Percentiles rank a stretch among this genome's conserved stretches.
Evolutionary conservation across 2,797 vertebrate genomes (phyloP).

Genomic region (Squalus acanthias): DNA sequence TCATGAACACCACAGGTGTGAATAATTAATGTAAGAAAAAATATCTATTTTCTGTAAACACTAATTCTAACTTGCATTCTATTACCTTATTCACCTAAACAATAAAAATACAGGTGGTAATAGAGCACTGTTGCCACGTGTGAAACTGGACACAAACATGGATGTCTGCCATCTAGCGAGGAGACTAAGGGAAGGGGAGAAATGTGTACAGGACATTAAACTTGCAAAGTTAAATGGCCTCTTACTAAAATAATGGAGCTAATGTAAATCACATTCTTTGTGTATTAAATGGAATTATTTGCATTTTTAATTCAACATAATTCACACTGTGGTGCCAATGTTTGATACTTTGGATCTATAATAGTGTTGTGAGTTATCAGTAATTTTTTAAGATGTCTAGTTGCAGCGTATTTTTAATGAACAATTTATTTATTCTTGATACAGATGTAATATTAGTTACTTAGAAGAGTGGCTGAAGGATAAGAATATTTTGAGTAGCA

Average conservation of each 20-base stretch:
- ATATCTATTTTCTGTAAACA: not conserved
- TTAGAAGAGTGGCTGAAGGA: constrained; percentile 97
- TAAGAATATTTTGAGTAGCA: constrained; percentile 75
- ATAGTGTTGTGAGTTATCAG: not conserved
- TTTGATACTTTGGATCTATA: not conserved
- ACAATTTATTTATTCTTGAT: not conserved
- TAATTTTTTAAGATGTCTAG: not conserved
- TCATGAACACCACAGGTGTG: not conserved
- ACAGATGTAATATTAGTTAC: constrained; percentile 93
- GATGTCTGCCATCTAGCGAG: not conserved
- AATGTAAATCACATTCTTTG: not conserved
- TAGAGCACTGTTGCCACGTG: not conserved
- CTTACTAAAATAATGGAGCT: not conserved
- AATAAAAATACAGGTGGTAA: not conserved
- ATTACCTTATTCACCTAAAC: not conserved
- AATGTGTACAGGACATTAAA: not conserved
- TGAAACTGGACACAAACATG: no score
- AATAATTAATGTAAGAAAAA: not conserved
- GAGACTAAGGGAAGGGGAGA: not conserved
- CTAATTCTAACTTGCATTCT: not conserved
- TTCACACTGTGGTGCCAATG: not conserved
- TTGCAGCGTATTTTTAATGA: not conserved
- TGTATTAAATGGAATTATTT: not conserved
- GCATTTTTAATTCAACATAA: not conserved
- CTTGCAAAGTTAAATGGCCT: not conserved